Conservation (phyloP, 2,797 vertebrate genomes). For the Apogon talboti region DNA sequence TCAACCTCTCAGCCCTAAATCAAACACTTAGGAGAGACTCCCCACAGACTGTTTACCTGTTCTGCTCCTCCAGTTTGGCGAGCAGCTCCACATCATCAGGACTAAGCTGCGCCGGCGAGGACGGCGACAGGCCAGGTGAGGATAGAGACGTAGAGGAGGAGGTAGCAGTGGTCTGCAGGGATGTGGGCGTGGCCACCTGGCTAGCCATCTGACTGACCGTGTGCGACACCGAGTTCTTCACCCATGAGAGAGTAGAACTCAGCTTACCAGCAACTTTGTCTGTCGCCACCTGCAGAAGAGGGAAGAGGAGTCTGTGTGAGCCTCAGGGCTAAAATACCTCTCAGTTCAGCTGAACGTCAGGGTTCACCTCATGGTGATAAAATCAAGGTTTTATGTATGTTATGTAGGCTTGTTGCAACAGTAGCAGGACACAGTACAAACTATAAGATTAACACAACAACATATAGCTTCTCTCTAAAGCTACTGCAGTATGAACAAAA, state of each 20-base stretch:
- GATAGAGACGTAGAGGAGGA: constrained; percentile 91
- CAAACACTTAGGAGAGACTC: neutral
- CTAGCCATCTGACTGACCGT: constrained; percentile 99
- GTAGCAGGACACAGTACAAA: neutral
- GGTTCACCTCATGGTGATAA: neutral
- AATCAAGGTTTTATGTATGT: neutral
- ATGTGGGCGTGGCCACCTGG: constrained; percentile 95
- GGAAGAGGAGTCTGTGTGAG: constrained; percentile 19
- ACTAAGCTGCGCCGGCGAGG: constrained; percentile 90
- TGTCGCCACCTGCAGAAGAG: constrained; percentile 93
- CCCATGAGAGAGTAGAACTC: constrained; percentile 99
- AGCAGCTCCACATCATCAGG: constrained; percentile 95
- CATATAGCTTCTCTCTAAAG: no score
- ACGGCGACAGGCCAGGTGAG: constrained; percentile 88
- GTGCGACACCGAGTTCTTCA: constrained; percentile 97
- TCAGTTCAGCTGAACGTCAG: neutral
- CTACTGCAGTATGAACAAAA: no score
- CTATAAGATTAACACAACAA: neutral
- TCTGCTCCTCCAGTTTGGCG: constrained; percentile 97
- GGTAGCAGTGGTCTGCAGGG: constrained; percentile 82
- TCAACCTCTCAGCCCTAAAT: neutral
- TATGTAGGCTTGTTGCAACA: neutral
- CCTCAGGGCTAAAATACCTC: neutral
- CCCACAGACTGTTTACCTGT: constrained; percentile 85
- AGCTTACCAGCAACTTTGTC: constrained; percentile 97